Percentiles rank a stretch among this genome's conserved stretches.
These are phyloP conservation scores for Pangasianodon gigas DNA, from an alignment of 2,113 vertebrate species.

Conservation along the genomic window DNA sequence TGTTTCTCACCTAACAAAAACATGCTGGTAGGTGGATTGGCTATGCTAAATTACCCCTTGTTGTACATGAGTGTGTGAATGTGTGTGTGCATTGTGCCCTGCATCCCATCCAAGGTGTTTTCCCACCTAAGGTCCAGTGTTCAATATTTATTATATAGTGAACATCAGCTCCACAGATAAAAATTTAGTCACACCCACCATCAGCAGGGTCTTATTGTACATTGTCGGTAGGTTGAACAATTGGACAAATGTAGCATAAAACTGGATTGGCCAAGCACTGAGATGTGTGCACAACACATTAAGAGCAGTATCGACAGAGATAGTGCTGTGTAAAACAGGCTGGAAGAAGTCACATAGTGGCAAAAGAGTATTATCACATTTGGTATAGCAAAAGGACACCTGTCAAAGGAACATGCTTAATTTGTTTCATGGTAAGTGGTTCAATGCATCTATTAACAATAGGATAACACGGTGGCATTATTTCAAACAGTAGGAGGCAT, in stretches of 20 bases:
- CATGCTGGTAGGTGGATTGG: neutral
- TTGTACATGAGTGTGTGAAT: neutral
- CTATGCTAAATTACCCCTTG: neutral
- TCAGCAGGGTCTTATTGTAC: neutral
- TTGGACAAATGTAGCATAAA: neutral
- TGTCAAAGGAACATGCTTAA: neutral
- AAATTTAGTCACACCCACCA: neutral
- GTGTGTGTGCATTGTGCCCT: neutral
- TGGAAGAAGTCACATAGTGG: neutral
- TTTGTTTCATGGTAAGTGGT: neutral
- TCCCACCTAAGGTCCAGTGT: neutral
- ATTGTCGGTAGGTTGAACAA: neutral
- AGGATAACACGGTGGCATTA: neutral
- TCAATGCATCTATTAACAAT: neutral
- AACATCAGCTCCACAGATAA: neutral
- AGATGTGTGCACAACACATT: neutral
- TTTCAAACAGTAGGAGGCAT: conserved; percentile 1
- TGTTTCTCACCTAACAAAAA: neutral
- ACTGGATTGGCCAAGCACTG: neutral
- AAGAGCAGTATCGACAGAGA: neutral
- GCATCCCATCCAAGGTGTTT: neutral
- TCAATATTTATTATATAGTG: neutral
- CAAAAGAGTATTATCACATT: neutral
- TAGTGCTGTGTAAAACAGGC: neutral
- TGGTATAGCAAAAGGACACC: neutral